A percentile compares a stretch with the other conserved stretches of the same genome.
Conservation (phyloP, 2,888 invertebrate genomes). For the Nemotelus pantherinus region DNA sequence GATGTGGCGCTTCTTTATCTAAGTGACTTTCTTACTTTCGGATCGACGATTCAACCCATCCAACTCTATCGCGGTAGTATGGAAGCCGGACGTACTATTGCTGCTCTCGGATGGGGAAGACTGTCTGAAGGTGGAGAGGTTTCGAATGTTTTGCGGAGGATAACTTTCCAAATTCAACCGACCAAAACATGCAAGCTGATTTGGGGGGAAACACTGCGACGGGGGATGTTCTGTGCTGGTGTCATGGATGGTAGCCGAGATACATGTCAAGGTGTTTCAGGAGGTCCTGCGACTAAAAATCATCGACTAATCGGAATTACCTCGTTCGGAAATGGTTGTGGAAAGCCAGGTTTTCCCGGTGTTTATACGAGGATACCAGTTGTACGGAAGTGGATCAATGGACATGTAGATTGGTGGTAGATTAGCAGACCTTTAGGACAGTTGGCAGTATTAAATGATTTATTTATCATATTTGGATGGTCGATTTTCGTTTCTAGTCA, state of each 20-base stretch:
- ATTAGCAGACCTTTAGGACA: too few relatives aligned
- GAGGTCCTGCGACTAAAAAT: slow-evolving; percentile 17
- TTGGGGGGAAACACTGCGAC: neutral
- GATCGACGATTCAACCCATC: slow-evolving; percentile 60
- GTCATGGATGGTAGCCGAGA: slow-evolving; percentile 10
- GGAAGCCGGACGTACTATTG: neutral
- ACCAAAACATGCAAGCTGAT: neutral
- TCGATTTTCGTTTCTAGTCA: too few relatives aligned
- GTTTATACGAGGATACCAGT: slow-evolving; percentile 2
- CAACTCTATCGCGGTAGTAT: neutral
- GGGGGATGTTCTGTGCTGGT: slow-evolving; percentile 29
- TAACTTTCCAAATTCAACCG: neutral
- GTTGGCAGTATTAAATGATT: too few relatives aligned
- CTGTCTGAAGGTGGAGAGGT: neutral
- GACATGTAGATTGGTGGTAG: neutral
- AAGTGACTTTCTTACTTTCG: slow-evolving; percentile 61
- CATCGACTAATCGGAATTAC: slow-evolving; percentile 13
- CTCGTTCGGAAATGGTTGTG: slow-evolving; percentile 32
- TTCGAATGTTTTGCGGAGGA: neutral
- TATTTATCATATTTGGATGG: too few relatives aligned
- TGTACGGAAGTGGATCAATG: slow-evolving; percentile 3
- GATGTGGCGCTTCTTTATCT: slow-evolving; percentile 68
- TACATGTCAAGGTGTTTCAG: slow-evolving; percentile 39
- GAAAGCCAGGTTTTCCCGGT: slow-evolving; percentile 2
- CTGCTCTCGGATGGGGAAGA: slow-evolving; percentile 1